Evolutionary conservation across 1,140 invertebrate genomes (phyloP), one percentile per base, ranked within the genome.

Genomic region (Euwallacea fornicatus): DNA sequence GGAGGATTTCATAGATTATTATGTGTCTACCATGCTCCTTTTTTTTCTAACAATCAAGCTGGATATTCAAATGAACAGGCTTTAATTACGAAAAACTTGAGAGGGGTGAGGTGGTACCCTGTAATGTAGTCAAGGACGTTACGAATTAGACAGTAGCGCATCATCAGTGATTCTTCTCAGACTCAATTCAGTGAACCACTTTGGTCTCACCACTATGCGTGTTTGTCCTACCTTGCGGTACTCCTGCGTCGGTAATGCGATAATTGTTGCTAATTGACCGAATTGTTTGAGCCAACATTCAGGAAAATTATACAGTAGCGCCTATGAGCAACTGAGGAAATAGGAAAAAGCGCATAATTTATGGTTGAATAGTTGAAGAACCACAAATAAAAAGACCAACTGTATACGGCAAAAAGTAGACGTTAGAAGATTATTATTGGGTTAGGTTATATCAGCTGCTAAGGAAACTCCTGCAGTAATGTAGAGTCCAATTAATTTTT

Each of bases 41-140:
- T 60, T 71, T 71, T 71, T 71, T 71, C 69, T 71, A 71, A 71
- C 44, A 65, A 46, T 64, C 69, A 43, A 71, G 62, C 58, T 71
- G 65, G 53, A 54, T 71, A 71, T 71, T 71, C 61, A 64, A 71
- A 71, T 71, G 56, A 71, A 71, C 69, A 64, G 69, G 69, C 47
- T 71, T 58, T 71, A 64, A 71, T 64, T 65, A 42, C 47, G 60
- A 65, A 64, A 64, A 70, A 71, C 7, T 65, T 33, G 46, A 55
- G 62, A 47, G 69, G 69, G 69, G 61, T 71, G 62, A 71, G 55
- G 50, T 58, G 50, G n/a, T 53, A 62, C 11, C 15, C 66, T 33
- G 50, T 62, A 62, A 69, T 69, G 47, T 63, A 69, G 59, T 69
- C 67, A 69, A 69, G 67, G 59, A 61, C 59, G 67, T 62, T 69